Conservation (phyloP, 2,113 vertebrate species). For the Fulica atra region DNA sequence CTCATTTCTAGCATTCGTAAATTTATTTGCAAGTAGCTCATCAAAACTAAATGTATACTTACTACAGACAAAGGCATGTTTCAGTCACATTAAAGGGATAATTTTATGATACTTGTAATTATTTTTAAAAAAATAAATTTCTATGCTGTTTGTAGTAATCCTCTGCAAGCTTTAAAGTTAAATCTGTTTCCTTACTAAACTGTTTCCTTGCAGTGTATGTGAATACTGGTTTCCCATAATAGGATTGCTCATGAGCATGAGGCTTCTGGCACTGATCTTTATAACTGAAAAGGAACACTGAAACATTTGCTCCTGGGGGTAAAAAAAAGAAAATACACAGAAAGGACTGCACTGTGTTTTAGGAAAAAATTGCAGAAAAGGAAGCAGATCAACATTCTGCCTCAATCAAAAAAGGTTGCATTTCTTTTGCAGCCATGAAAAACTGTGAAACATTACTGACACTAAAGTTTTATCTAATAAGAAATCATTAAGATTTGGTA, state of each 20-base stretch:
- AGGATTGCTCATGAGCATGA: constrained; percentile 38
- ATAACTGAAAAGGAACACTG: constrained; percentile 7
- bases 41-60: constrained; percentile 46
- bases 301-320: not conserved
- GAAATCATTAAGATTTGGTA: not conserved
- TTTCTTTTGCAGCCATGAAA: not conserved
- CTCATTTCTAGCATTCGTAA: not conserved
- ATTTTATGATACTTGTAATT: constrained; percentile 40
- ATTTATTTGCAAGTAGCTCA: constrained; percentile 42
- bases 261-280: constrained; percentile 40
- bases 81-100: constrained; percentile 48
- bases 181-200: constrained; percentile 35
- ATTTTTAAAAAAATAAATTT: not conserved
- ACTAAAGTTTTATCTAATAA: not conserved
- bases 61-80: constrained; percentile 36
- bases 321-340: constrained; percentile 29
- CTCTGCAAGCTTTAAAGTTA: constrained; percentile 9
- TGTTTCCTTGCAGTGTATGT: not conserved
- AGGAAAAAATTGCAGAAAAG: not conserved
- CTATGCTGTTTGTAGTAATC: not conserved
- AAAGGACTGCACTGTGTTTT: not conserved
- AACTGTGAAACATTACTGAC: not conserved
- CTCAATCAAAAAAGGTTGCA: not conserved
- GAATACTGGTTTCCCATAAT: constrained; percentile 15
- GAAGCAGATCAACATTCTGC: not conserved